Conservation (phyloP, 2,113 vertebrate genomes). For the Leucoraja erinaceus region DNA sequence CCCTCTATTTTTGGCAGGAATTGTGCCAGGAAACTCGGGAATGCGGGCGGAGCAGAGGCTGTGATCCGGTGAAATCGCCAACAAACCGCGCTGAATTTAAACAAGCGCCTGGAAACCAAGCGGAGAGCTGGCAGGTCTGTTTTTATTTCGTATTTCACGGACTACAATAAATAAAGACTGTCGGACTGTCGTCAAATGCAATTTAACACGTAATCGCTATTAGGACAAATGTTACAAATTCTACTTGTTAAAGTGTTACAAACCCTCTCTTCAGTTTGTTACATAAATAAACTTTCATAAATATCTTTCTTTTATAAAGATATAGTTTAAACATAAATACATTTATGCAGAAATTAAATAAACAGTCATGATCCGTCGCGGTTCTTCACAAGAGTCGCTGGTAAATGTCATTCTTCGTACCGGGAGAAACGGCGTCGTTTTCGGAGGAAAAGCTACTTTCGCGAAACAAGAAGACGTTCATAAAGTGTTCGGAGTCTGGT, state of each 20-base stretch:
- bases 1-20: no score
- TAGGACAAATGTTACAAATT: constrained; percentile 56
- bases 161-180: constrained; percentile 32
- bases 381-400: constrained; percentile 43
- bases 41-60: background rate
- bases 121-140: background rate
- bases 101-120: background rate
- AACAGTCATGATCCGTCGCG: constrained; percentile 47
- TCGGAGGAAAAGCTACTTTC: constrained; percentile 1
- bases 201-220: constrained; percentile 26
- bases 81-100: constrained; percentile 1
- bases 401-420: constrained; percentile 52
- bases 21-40: no score
- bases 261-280: constrained; percentile 65
- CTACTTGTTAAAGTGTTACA: constrained; percentile 43
- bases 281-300: constrained; percentile 83
- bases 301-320: constrained; percentile 76
- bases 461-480: background rate
- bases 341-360: constrained; percentile 65
- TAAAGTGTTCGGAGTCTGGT: background rate
- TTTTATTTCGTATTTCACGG: background rate
- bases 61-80: background rate
- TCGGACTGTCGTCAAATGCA: constrained; percentile 15
- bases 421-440: constrained; percentile 46
- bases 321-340: constrained; percentile 84